These are phyloP conservation scores for Mesoclemmys tuberculata DNA, from an alignment of 2,113 vertebrate species.

Conservation along the genomic window DNA sequence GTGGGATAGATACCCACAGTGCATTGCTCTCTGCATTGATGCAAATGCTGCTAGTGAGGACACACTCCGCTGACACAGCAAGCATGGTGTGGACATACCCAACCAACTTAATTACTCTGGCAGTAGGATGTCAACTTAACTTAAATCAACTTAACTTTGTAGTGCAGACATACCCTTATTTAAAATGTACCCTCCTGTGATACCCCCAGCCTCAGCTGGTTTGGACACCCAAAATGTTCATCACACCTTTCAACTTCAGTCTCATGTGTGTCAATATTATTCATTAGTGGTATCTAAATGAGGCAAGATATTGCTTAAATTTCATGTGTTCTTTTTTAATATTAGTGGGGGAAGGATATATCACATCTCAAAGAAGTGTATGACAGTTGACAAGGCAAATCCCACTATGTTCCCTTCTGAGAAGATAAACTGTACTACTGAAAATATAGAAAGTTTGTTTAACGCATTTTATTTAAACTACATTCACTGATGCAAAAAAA, in stretches of 20 bases:
- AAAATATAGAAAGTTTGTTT: not conserved
- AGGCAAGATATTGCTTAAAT: not conserved
- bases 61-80: too few species aligned
- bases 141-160: too few species aligned
- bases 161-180: not conserved
- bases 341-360: not conserved
- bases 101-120: too few species aligned
- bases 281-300: not conserved
- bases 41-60: too few species aligned
- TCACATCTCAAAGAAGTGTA: not conserved
- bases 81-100: too few species aligned
- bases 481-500: not conserved
- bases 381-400: not conserved
- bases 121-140: too few species aligned
- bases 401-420: not conserved
- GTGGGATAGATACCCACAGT: too few species aligned
- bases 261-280: not conserved
- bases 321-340: not conserved
- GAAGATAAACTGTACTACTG: not conserved
- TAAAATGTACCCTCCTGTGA: not conserved
- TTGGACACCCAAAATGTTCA: not conserved
- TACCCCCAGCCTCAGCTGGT: not conserved
- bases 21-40: too few species aligned
- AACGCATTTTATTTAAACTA: not conserved
- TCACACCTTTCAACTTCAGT: not conserved